A percentile compares a stretch with the other conserved stretches of the same genome.
These are phyloP conservation scores for Linepithema humile DNA, from an alignment of 1,140 invertebrate species.

Conservation along the genomic window DNA sequence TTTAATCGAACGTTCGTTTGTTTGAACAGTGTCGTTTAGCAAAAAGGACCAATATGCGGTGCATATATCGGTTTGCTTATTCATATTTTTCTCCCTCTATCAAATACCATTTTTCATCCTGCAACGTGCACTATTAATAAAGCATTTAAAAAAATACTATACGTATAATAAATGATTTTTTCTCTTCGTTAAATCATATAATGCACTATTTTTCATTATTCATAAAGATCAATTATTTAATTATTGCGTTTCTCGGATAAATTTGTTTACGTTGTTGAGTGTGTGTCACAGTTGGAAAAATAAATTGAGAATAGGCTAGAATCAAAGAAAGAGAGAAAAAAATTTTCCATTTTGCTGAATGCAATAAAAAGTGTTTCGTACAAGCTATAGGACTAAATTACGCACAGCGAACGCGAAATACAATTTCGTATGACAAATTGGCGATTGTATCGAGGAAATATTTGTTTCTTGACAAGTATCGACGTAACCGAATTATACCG, in stretches of 20 bases:
- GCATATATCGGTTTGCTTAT: not conserved
- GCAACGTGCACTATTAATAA: not conserved
- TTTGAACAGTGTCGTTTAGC: conserved; percentile 36
- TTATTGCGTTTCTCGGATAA: not conserved
- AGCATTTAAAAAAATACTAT: not conserved
- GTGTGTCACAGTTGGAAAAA: not conserved
- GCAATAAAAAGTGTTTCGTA: not conserved
- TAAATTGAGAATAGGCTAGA: no score
- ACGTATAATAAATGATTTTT: not conserved
- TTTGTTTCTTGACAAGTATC: conserved; percentile 17
- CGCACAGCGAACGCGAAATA: not conserved
- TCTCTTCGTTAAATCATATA: not conserved
- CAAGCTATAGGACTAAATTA: conserved; percentile 9
- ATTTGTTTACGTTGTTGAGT: no score
- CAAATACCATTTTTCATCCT: not conserved
- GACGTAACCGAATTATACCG: not conserved
- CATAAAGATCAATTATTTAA: not conserved
- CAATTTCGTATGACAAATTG: conserved; percentile 27
- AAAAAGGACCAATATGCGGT: conserved; percentile 6
- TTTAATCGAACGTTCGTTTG: conserved; percentile 26
- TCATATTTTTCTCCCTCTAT: conserved; percentile 31
- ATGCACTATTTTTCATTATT: not conserved
- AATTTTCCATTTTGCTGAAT: conserved; percentile 1
- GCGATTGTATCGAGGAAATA: conserved; percentile 23
- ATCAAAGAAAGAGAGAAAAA: no score